These are phyloP conservation scores for Drosophila engyochracea DNA, from an alignment of 2,888 invertebrate genomes.

Conservation along the genomic window DNA sequence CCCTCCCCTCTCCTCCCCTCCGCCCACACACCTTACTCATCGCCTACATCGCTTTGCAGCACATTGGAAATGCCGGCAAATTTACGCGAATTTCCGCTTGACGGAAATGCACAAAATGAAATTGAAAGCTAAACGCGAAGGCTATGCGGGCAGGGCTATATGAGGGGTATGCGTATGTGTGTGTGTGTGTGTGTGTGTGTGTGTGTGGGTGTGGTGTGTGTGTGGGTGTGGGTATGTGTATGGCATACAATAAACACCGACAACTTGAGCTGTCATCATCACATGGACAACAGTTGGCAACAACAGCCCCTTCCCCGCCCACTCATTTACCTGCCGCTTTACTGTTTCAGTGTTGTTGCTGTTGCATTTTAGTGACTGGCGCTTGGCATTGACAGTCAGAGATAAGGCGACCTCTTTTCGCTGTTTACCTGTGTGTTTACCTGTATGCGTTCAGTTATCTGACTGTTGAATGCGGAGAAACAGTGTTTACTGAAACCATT, in stretches of 20 bases:
- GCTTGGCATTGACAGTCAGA: constrained; percentile 53
- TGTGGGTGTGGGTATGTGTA: not conserved
- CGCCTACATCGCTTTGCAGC: not conserved
- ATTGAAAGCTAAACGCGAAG: constrained; percentile 54
- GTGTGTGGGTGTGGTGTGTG: not conserved
- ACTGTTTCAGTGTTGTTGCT: constrained; percentile 4
- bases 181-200: not conserved
- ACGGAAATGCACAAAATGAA: constrained; percentile 81
- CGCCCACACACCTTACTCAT: not conserved
- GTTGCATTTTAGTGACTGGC: constrained; percentile 26
- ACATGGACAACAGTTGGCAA: constrained; percentile 53
- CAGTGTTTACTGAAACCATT: not conserved
- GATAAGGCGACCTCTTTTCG: constrained; percentile 51
- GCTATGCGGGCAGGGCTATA: not conserved
- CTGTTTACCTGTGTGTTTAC: constrained; percentile 33
- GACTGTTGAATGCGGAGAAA: not conserved
- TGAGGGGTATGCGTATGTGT: not conserved
- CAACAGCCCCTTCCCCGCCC: not conserved
- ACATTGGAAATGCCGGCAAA: constrained; percentile 73
- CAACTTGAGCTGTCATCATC: constrained; percentile 68
- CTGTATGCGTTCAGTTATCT: not conserved
- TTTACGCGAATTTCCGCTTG: constrained; percentile 77
- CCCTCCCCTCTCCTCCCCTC: not conserved
- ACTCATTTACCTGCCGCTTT: constrained; percentile 2
- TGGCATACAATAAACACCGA: constrained; percentile 29